These are phyloP conservation scores for Cosmopolites sordidus DNA, from an alignment of 2,888 invertebrate genomes.

Conservation along the genomic window DNA sequence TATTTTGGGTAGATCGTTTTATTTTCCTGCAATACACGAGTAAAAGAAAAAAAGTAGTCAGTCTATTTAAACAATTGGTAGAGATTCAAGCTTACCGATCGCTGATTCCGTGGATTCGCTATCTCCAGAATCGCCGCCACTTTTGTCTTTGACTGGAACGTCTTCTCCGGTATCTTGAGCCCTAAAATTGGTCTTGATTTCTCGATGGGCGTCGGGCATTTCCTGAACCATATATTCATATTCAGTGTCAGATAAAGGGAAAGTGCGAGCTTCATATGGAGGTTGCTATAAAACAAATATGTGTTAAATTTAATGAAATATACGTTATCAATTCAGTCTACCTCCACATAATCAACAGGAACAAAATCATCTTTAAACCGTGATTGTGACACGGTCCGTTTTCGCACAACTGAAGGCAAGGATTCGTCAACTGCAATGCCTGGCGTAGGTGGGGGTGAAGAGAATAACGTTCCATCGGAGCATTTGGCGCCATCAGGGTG, in stretches of 20 bases:
- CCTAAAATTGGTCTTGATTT: slow-evolving; percentile 40
- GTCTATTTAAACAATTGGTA: too few relatives aligned
- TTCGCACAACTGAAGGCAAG: slow-evolving; percentile 42
- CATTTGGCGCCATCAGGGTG: slow-evolving; percentile 33
- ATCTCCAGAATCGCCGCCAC: slow-evolving; percentile 38
- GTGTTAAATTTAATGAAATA: too few relatives aligned
- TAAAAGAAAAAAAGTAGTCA: too few relatives aligned
- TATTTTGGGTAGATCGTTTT: too few relatives aligned
- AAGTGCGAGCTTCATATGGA: slow-evolving; percentile 71
- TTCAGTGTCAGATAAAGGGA: slow-evolving; percentile 68
- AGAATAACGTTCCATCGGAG: slow-evolving; percentile 43
- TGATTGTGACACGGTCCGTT: slow-evolving; percentile 53
- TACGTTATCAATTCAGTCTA: slow-evolving; percentile 5
- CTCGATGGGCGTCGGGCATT: slow-evolving; percentile 54
- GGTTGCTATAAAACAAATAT: slow-evolving; percentile 47
- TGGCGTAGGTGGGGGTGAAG: slow-evolving; percentile 45
- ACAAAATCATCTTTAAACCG: slow-evolving; percentile 44
- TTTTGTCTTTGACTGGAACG: slow-evolving; percentile 14
- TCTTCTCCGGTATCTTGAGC: slow-evolving; percentile 38
- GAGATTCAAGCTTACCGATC: slow-evolving; percentile 49
- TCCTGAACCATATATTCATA: slow-evolving; percentile 58
- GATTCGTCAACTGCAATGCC: slow-evolving; percentile 16
- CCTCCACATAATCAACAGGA: slow-evolving; percentile 39
- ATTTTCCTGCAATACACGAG: too few relatives aligned
- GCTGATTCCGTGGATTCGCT: slow-evolving; percentile 56